phyloP scores from a whole-genome alignment of 2,888 invertebrate genomes.

The Microctonus aethiopoides region DNA sequence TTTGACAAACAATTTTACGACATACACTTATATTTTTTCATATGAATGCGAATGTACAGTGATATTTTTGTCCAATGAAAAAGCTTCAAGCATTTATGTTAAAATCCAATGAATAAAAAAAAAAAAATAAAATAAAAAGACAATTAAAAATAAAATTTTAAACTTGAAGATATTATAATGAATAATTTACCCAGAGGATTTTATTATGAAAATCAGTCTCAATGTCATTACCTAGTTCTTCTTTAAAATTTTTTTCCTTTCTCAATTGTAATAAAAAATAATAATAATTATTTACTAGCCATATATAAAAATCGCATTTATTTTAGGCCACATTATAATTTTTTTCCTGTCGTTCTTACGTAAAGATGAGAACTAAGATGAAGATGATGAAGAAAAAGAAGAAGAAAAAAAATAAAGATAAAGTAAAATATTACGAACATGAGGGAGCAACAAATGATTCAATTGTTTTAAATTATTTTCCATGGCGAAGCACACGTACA shows the following conservation, averaged over 20 bases:
- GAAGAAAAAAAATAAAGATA: too few relatives aligned
- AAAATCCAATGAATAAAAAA: not conserved
- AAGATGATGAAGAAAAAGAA: too few relatives aligned
- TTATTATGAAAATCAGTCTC: slow-evolving; percentile 10
- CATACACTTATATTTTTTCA: not conserved
- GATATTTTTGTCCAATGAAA: not conserved
- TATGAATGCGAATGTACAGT: not conserved
- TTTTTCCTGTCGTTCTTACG: too few relatives aligned
- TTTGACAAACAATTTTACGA: too few relatives aligned
- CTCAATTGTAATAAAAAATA: not conserved
- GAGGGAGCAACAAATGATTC: not conserved
- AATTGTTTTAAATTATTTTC: not conserved
- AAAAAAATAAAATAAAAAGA: too few relatives aligned
- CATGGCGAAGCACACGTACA: not conserved
- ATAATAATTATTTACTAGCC: not conserved
- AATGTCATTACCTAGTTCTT: not conserved
- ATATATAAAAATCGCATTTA: not conserved
- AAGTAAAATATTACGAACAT: too few relatives aligned
- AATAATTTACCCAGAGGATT: not conserved
- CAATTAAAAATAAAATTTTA: too few relatives aligned
- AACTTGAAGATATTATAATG: not conserved
- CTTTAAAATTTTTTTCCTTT: too few relatives aligned
- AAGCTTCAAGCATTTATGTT: not conserved
- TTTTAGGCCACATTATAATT: slow-evolving; percentile 12
- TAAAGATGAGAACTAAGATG: not conserved